These are phyloP conservation scores for Lacerta agilis DNA, from an alignment of 2,797 vertebrate genomes.

Conservation along the genomic window DNA sequence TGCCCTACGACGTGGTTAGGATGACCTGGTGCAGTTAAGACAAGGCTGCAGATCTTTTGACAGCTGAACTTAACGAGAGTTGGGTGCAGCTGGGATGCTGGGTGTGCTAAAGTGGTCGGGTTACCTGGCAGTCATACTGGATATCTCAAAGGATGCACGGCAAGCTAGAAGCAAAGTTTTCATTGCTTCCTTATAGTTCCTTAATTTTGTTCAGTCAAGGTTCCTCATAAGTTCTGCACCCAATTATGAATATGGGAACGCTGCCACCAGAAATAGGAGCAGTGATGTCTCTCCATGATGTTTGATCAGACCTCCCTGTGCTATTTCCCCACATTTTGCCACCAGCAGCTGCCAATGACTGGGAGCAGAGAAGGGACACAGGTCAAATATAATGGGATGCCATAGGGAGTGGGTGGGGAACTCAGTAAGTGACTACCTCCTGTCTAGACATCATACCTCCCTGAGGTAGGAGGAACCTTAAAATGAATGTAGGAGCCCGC, in stretches of 20 bases:
- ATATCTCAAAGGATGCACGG: background rate
- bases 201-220: background rate
- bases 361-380: background rate
- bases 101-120: background rate
- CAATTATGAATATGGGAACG: background rate
- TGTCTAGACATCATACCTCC: background rate
- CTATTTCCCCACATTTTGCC: background rate
- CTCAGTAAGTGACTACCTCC: background rate
- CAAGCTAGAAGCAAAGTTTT: background rate
- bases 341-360: background rate
- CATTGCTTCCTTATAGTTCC: background rate
- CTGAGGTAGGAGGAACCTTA: background rate
- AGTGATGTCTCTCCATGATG: background rate
- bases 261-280: background rate
- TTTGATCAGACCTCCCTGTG: background rate
- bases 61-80: background rate
- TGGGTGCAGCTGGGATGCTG: background rate
- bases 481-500: background rate
- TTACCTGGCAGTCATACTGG: background rate
- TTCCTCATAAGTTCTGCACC: background rate
- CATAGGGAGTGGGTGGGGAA: background rate
- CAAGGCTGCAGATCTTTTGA: background rate
- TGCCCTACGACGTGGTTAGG: background rate
- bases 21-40: background rate
- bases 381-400: background rate